These are phyloP conservation scores for Dexiosoma caninum DNA, from an alignment of 2,888 invertebrate species.

Conservation along the genomic window DNA sequence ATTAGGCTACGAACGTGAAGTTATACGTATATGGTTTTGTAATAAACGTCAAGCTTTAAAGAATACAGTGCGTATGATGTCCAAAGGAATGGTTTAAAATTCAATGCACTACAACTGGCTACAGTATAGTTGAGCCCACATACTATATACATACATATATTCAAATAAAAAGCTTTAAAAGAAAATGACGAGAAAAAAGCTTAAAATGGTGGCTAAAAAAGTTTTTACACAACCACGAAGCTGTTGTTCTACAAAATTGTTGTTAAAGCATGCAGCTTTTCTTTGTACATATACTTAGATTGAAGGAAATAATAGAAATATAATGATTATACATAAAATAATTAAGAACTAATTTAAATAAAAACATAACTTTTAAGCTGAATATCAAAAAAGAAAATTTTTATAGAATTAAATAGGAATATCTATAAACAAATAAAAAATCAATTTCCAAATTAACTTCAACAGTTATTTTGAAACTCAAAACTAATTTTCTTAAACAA, in stretches of 20 bases:
- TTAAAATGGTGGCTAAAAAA: neutral
- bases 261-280: constrained; percentile 17
- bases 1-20: constrained; percentile 97
- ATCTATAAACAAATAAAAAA: constrained; percentile 17
- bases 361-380: neutral
- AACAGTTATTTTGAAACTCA: constrained; percentile 2
- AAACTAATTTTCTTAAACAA: neutral
- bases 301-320: neutral
- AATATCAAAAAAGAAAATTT: constrained; percentile 5
- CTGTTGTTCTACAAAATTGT: neutral
- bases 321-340: neutral
- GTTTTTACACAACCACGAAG: neutral
- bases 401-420: constrained; percentile 48
- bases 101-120: constrained; percentile 25
- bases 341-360: neutral
- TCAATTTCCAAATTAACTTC: constrained; percentile 16
- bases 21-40: constrained; percentile 99
- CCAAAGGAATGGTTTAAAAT: constrained; percentile 87
- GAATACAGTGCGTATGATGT: constrained; percentile 98
- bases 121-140: neutral
- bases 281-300: constrained; percentile 26
- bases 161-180: constrained; percentile 62
- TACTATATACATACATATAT: too few relatives aligned
- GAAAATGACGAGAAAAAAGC: neutral
- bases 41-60: constrained; percentile 98